Conservation (phyloP, 2,113 vertebrate genomes). For the Dipodomys ordii region DNA sequence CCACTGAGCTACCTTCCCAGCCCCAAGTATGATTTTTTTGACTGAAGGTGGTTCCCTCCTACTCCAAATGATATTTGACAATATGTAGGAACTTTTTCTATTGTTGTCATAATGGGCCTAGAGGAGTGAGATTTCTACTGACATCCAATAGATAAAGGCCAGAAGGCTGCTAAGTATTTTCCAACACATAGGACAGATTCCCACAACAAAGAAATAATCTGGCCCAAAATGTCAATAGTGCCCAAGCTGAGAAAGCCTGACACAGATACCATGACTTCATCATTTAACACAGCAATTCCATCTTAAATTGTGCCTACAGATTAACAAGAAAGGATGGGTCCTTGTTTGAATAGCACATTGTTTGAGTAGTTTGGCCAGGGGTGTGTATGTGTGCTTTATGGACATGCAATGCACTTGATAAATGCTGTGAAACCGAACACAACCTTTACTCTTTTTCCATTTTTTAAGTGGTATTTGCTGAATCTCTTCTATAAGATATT, state of each 20-base stretch:
- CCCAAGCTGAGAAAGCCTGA: not conserved
- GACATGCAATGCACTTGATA: not conserved
- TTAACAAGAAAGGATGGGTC: not conserved
- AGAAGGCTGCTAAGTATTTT: constrained; percentile 3
- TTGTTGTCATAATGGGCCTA: not conserved
- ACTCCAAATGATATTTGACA: not conserved
- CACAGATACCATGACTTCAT: not conserved
- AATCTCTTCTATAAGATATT: not conserved
- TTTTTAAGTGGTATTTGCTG: constrained; percentile 22
- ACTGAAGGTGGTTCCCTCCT: not conserved
- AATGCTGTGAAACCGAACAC: not conserved
- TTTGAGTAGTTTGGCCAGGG: not conserved
- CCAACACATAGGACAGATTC: not conserved
- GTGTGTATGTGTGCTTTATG: not conserved
- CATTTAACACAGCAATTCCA: not conserved
- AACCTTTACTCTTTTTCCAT: not conserved
- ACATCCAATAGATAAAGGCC: not conserved
- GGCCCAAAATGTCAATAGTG: not conserved
- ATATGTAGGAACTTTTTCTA: constrained; percentile 10
- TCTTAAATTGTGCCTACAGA: not conserved
- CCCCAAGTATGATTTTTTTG: not conserved
- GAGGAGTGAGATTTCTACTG: not conserved
- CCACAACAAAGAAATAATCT: not conserved
- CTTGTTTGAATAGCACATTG: not conserved
- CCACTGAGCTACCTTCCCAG: too few species aligned